These are phyloP conservation scores for Mugil cephalus DNA, from an alignment of 2,113 vertebrate genomes.

Conservation along the genomic window DNA sequence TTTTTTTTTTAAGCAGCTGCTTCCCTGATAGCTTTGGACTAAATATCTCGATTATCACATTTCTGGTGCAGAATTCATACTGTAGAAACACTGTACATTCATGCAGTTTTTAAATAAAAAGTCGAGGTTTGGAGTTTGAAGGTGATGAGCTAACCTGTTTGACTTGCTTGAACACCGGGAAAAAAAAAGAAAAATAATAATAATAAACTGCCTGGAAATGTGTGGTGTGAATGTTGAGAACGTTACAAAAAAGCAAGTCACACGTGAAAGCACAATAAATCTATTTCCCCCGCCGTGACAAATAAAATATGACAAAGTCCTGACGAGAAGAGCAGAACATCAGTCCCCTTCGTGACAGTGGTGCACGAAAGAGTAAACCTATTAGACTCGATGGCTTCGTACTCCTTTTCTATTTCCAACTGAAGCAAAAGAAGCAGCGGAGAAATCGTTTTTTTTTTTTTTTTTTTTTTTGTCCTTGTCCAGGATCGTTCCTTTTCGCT, in stretches of 20 bases:
- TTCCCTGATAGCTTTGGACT: conserved; percentile 79
- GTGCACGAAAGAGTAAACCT: conserved; percentile 55
- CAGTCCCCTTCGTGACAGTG: conserved; percentile 41
- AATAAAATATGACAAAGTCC: conserved; percentile 29
- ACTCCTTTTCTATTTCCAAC: conserved; percentile 49
- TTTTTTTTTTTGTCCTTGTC: conserved; percentile 21
- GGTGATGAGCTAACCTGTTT: conserved; percentile 9
- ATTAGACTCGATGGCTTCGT: conserved; percentile 52
- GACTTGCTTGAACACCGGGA: conserved; percentile 18
- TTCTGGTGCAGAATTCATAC: conserved; percentile 66
- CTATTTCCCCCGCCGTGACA: neutral
- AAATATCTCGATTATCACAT: conserved; percentile 67
- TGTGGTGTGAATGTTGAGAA: conserved; percentile 33
- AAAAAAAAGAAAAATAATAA: too few species aligned
- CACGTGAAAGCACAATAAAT: conserved; percentile 18
- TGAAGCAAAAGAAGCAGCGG: conserved; percentile 35
- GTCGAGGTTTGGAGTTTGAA: conserved; percentile 16
- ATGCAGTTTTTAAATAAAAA: conserved; percentile 67
- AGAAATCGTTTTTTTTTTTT: conserved; percentile 23
- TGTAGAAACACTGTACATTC: conserved; percentile 77
- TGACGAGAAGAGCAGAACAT: conserved; percentile 18
- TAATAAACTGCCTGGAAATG: conserved; percentile 30
- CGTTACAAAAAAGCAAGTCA: conserved; percentile 13
- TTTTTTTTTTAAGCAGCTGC: conserved; percentile 58
- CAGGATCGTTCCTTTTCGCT: conserved; percentile 31